Percentiles rank a stretch among this genome's conserved stretches.
Evolutionary conservation across 35 echinoderm and acorn worm genomes (phyloP).

Genomic region (Lytechinus pictus): DNA sequence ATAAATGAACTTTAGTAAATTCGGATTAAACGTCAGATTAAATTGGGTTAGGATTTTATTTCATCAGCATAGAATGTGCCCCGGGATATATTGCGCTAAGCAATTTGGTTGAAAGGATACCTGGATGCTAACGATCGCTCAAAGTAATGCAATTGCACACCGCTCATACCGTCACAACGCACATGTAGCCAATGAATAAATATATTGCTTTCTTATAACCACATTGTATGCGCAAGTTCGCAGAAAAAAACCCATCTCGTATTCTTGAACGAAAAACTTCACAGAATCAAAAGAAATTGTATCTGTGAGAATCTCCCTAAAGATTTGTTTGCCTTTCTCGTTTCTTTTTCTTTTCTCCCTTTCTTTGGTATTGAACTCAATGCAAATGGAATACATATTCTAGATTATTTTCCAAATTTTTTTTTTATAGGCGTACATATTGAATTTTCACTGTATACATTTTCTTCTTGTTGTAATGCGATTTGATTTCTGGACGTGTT

Average conservation of each 20-base stretch:
- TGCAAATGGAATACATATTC: neutral
- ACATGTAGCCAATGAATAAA: neutral
- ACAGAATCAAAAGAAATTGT: neutral
- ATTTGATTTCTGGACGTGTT: no score
- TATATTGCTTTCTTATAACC: neutral
- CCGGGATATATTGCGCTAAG: neutral
- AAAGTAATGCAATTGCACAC: neutral
- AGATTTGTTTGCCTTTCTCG: neutral
- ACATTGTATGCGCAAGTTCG: neutral
- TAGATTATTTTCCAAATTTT: no score
- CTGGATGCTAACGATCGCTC: neutral
- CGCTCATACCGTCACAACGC: neutral
- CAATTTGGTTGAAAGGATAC: neutral
- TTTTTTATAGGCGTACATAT: no score
- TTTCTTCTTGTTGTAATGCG: no score
- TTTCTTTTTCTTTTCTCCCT: neutral
- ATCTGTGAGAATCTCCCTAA: neutral
- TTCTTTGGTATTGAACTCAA: neutral
- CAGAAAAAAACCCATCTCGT: neutral
- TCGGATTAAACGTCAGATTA: constrained; percentile 4
- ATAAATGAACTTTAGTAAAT: neutral
- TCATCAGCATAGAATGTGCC: neutral
- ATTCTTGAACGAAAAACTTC: neutral
- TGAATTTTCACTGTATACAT: no score
- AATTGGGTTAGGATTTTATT: neutral